Percentiles rank a stretch among this genome's conserved stretches.
Evolutionary conservation across 2,888 invertebrate genomes (phyloP).

Genomic region (Eupeodes luniger): DNA sequence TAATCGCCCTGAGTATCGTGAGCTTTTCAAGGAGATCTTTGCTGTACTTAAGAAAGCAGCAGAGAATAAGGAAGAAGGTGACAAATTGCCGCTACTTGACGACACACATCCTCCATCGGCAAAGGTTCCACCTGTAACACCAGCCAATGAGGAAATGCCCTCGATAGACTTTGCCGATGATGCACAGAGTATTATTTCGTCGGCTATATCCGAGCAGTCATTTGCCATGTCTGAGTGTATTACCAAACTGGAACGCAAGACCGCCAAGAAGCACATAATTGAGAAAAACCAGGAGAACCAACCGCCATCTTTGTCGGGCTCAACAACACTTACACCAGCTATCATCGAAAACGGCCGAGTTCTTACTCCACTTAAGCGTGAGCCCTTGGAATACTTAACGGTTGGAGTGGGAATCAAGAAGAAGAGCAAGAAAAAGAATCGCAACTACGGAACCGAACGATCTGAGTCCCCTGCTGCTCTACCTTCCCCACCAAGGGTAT

Average conservation of each 20-base stretch:
- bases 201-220: constrained; percentile 90
- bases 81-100: constrained; percentile 89
- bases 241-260: constrained; percentile 86
- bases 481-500: constrained; percentile 88
- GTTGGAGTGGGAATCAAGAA: constrained; percentile 88
- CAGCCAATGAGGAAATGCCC: constrained; percentile 87
- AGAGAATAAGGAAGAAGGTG: constrained; percentile 92
- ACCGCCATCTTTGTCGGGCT: constrained; percentile 77
- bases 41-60: constrained; percentile 93
- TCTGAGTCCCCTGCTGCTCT: constrained; percentile 88
- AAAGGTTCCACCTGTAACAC: constrained; percentile 89
- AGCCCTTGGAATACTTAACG: constrained; percentile 90
- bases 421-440: constrained; percentile 88
- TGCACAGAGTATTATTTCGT: constrained; percentile 90
- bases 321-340: constrained; percentile 68
- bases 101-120: constrained; percentile 85
- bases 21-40: constrained; percentile 93
- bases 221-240: constrained; percentile 89
- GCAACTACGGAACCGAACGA: constrained; percentile 85
- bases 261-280: constrained; percentile 82
- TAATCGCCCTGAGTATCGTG: constrained; percentile 92
- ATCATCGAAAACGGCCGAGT: constrained; percentile 84
- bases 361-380: constrained; percentile 88
- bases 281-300: constrained; percentile 83
- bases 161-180: constrained; percentile 85